phyloP scores from a whole-genome alignment of 2,888 invertebrate genomes.

The Helicoverpa assulta region DNA sequence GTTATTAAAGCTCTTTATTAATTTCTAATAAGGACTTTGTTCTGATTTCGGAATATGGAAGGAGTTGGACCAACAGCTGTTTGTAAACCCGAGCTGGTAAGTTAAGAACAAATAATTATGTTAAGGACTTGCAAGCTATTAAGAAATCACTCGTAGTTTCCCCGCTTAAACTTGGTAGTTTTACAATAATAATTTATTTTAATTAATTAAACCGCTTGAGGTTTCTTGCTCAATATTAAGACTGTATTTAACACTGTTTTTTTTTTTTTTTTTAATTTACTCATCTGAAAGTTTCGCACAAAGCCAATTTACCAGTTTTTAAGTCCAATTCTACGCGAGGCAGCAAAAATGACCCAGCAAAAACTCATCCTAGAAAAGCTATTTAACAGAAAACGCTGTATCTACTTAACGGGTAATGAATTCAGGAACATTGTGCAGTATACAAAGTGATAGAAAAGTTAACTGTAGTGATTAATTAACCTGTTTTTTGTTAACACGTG shows the following conservation, averaged over 20 bases:
- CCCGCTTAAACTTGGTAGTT: neutral
- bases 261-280: no score
- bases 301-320: neutral
- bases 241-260: no score
- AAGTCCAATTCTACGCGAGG: neutral
- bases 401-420: conserved; percentile 31
- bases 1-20: conserved; percentile 50
- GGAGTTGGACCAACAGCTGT: conserved; percentile 35
- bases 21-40: conserved; percentile 44
- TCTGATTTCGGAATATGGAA: conserved; percentile 33
- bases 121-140: neutral
- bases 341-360: neutral
- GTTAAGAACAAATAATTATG: neutral
- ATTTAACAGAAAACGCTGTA: conserved; percentile 1
- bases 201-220: neutral
- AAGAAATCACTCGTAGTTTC: conserved; percentile 1
- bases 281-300: no score
- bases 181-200: neutral
- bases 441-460: conserved; percentile 40
- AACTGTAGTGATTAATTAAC: conserved; percentile 75
- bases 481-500: conserved; percentile 74
- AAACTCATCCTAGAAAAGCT: neutral
- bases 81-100: conserved; percentile 5
- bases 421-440: conserved; percentile 30
- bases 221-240: neutral